Evolutionary conservation across 2,113 vertebrate genomes (phyloP), one percentile per base, ranked within the genome.

Genomic region (Saccopteryx bilineata): DNA sequence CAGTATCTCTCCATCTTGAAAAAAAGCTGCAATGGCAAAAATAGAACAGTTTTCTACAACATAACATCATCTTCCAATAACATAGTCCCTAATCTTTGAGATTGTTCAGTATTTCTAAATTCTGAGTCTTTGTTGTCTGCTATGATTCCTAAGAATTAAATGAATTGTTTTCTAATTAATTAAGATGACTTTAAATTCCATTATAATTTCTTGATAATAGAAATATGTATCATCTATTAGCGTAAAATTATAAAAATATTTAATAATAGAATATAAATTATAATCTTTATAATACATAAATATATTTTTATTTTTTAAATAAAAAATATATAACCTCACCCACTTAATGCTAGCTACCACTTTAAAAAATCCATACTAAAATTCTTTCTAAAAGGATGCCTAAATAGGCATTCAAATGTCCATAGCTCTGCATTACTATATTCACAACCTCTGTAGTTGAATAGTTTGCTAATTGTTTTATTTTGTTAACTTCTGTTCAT

Each of bases 121-220:
- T 13, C 15, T 72, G 26, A 86, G 15, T 74, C 13, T 65, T n/a
- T 60, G 18, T n/a, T 80, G 65, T 46, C 31, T 63, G 52, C 14
- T 91, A 91, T 84, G n/a, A 4, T 88, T 58, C 26, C 50, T 46
- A 84, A 86, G 56, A 60, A 28, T 58, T 50, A 91, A 94, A 71
- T 66, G 6, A 82, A 76, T 26, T 82, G 85, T 76, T 94, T 94
- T 33, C 5, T 46, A 91, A 78, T 63, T 81, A 66, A 83, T 88
- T 79, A 76, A 84, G 54, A 13, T 72, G 46, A 1, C 26, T 87
- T 75, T 93, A 11, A 95, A 75, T 58, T 92, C 6, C 87, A 28
- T 28, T 65, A 31, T 65, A 65, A 65, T 65, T 87, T 85, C 81
- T 33, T 74, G 21, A 92, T 74, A 52, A 52, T 52, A 76, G 4